Percentiles rank a stretch among this genome's conserved stretches.
These are phyloP conservation scores for mouse (Mus musculus) DNA, from an alignment of 2,113 vertebrate species.

Conservation along the genomic window GRCm39 chr11:107291001-107291500, in stretches of 20 bases:
- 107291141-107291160: background rate
- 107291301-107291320: background rate
- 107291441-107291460: background rate
- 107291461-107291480: background rate
- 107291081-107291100: background rate
- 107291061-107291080: background rate
- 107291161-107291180: constrained; percentile 19
- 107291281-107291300: background rate
- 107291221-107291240: constrained; percentile 23
- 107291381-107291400: background rate
- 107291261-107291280: background rate
- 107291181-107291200: background rate
- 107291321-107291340: background rate
- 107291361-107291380: background rate
- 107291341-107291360: background rate
- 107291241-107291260: background rate
- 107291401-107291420: background rate
- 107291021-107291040: background rate
- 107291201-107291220: constrained; percentile 1
- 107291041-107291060: background rate
- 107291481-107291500: background rate
- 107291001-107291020: rapidly evolving
- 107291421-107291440: rapidly evolving
- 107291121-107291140: background rate
- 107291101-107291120: background rate